Percentiles rank a stretch among this genome's conserved stretches.
Evolutionary conservation across 2,113 vertebrate genomes (phyloP).

Genomic region (Perca schrenkii): DNA sequence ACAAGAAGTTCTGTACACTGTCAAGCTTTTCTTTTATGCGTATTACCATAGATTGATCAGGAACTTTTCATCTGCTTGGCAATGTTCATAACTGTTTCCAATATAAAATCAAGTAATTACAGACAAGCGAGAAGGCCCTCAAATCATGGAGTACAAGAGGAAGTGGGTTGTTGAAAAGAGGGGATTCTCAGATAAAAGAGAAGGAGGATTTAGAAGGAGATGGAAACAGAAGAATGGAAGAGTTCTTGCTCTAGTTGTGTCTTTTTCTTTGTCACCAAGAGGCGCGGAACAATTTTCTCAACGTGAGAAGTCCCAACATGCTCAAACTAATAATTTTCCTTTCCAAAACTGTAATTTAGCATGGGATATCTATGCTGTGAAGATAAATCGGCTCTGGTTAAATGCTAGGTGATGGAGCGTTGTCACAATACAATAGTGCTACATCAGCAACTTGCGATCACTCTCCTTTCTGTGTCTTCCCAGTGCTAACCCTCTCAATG

Average conservation of each 20-base stretch:
- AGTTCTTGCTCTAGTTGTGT: slow-evolving; percentile 15
- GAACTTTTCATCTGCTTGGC: slow-evolving; percentile 30
- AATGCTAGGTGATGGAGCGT: slow-evolving; percentile 43
- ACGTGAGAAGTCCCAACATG: slow-evolving; percentile 17
- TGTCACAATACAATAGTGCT: slow-evolving; percentile 30
- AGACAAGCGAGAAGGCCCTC: slow-evolving; percentile 28
- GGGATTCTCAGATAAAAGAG: slow-evolving; percentile 13
- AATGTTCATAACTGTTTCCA: slow-evolving; percentile 35
- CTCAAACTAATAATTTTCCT: slow-evolving; percentile 64
- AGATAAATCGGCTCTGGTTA: slow-evolving; percentile 69
- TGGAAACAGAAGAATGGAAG: slow-evolving; percentile 5
- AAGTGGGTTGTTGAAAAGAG: slow-evolving; percentile 27
- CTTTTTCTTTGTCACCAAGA: slow-evolving; percentile 25
- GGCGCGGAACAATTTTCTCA: slow-evolving; percentile 5
- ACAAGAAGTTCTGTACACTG: slow-evolving; percentile 12
- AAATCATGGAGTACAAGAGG: slow-evolving; percentile 22
- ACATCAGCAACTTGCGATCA: slow-evolving; percentile 20
- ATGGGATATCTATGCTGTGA: slow-evolving; percentile 1
- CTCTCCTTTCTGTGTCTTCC: neutral
- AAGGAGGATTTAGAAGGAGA: slow-evolving; percentile 20
- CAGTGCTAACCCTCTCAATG: neutral
- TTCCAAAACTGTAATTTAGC: slow-evolving; percentile 68
- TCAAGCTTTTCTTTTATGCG: slow-evolving; percentile 28
- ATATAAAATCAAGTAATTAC: slow-evolving; percentile 60
- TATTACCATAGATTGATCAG: slow-evolving; percentile 13